phyloP scores from a whole-genome alignment of 2,797 vertebrate species.

The Peromyscus melanophrys region DNA sequence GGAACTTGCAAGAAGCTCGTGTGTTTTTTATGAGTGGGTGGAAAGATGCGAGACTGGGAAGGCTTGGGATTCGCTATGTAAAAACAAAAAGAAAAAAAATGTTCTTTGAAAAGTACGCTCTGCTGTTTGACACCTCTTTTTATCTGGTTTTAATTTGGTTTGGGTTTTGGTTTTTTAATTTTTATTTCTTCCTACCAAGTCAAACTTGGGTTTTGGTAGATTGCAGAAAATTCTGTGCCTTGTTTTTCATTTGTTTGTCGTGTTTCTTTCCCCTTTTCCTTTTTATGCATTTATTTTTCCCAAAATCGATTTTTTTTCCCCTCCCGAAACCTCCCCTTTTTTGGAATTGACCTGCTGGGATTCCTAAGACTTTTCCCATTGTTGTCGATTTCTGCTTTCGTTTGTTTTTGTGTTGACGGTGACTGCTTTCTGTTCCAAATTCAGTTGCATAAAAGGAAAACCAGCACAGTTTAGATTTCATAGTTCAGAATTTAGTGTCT shows the following conservation, averaged over 20 bases:
- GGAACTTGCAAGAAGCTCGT: conserved; percentile 90
- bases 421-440: conserved; percentile 86
- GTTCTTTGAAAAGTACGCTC: conserved; percentile 96
- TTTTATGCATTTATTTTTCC: conserved; percentile 63
- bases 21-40: conserved; percentile 89
- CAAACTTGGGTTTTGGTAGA: conserved; percentile 96
- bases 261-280: conserved; percentile 87
- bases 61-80: conserved; percentile 90
- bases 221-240: conserved; percentile 99
- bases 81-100: conserved; percentile 85
- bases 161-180: conserved; percentile 81
- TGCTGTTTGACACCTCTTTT: conserved; percentile 95
- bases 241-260: conserved; percentile 91
- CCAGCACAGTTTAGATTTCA: conserved; percentile 89
- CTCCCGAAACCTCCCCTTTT: conserved; percentile 72
- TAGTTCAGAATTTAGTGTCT: conserved; percentile 89
- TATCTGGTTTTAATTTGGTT: conserved; percentile 40
- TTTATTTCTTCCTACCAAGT: conserved; percentile 91
- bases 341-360: conserved; percentile 89
- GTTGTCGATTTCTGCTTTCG: conserved; percentile 79
- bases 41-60: conserved; percentile 88
- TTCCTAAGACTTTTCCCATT: conserved; percentile 80
- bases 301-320: conserved; percentile 75
- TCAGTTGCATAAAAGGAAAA: conserved; percentile 89
- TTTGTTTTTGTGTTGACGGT: conserved; percentile 81